These are phyloP conservation scores for Hypselothyrea guttata DNA, from an alignment of 2,888 invertebrate genomes.

Conservation along the genomic window DNA sequence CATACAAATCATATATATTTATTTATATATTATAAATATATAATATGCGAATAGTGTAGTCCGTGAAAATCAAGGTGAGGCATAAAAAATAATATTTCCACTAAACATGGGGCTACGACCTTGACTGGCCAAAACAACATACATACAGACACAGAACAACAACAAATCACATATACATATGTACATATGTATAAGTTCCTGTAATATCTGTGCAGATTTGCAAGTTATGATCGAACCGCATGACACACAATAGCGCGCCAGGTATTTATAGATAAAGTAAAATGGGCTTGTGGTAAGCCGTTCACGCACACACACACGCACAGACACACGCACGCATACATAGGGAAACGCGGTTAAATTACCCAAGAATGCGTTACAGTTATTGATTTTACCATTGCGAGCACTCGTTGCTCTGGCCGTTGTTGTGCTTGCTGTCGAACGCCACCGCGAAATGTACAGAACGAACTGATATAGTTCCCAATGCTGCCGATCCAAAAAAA, in stretches of 20 bases:
- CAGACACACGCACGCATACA: no score
- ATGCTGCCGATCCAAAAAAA: conserved; percentile 62
- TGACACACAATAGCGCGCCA: background rate
- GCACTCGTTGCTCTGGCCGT: conserved; percentile 66
- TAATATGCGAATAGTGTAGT: conserved; percentile 39
- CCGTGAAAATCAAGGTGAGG: conserved; percentile 73
- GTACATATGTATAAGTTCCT: conserved; percentile 24
- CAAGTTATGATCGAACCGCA: conserved; percentile 8
- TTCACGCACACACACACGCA: conserved; percentile 27
- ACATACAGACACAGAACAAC: background rate
- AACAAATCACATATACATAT: conserved; percentile 1
- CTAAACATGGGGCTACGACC: conserved; percentile 49
- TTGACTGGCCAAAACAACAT: conserved; percentile 55
- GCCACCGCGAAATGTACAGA: conserved; percentile 80
- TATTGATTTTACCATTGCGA: conserved; percentile 79
- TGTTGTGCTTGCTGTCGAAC: conserved; percentile 73
- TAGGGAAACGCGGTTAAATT: conserved; percentile 23
- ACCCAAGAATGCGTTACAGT: conserved; percentile 40
- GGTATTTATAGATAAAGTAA: conserved; percentile 10
- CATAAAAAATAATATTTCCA: conserved; percentile 57
- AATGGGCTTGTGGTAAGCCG: conserved; percentile 17
- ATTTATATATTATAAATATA: no score
- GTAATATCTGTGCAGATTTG: conserved; percentile 3
- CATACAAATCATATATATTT: conserved; percentile 19
- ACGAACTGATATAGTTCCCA: conserved; percentile 80